phyloP scores from a whole-genome alignment of 2,888 invertebrate genomes.

The Drosophila diplacantha region DNA sequence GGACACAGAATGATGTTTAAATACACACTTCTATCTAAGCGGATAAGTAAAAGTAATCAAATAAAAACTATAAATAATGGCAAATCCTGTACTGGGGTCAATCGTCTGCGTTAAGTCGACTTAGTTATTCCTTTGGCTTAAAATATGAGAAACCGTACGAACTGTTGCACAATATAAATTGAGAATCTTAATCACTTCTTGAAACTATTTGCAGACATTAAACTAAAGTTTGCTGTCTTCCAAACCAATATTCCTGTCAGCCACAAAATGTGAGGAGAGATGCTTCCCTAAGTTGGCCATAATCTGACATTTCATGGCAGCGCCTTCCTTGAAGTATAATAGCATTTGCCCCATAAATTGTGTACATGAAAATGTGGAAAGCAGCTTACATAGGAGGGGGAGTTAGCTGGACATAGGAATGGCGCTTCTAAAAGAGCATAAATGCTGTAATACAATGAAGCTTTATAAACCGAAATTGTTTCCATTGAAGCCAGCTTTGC shows the following conservation, averaged over 20 bases:
- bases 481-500: slow-evolving; percentile 2
- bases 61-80: slow-evolving; percentile 18
- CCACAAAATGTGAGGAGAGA: background rate
- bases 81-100: background rate
- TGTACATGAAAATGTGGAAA: background rate
- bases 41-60: slow-evolving; percentile 15
- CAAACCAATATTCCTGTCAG: background rate
- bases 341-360: background rate
- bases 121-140: no score
- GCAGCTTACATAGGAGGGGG: no score
- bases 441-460: background rate
- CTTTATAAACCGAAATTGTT: slow-evolving; percentile 3
- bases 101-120: background rate
- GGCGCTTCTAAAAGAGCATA: background rate
- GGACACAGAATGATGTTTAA: slow-evolving; percentile 11
- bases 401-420: no score
- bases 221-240: background rate
- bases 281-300: background rate
- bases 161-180: background rate
- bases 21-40: slow-evolving; percentile 18
- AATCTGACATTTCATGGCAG: background rate
- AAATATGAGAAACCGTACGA: background rate
- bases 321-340: background rate
- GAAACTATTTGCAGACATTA: background rate
- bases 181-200: background rate